Base-by-base conservation (phyloP, 2,797 vertebrate genomes). In the Sebastiscus albofasciatus region DNA sequence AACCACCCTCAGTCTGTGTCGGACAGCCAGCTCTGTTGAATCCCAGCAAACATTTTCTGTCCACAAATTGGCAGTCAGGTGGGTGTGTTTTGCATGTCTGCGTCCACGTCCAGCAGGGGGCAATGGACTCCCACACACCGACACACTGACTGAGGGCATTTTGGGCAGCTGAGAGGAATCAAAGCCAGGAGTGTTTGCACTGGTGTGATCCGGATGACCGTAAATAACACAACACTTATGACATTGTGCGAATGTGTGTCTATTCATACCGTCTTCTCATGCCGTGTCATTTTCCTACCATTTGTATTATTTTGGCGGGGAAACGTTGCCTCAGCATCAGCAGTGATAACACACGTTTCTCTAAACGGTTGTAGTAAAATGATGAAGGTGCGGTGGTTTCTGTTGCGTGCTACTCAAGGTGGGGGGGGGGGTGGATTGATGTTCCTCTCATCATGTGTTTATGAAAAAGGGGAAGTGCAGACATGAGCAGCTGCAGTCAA, bases 91-190 rank as follows among this genome's bases (percentile, higher is more conserved):
- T 49, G 69, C 62, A 49, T 77, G 61, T 75, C 67, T 72, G 67
- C 3, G 4, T 80, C 62, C 83, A 62, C 13, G 9, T 90, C 94
- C 94, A 95, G 91, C 83, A 95, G 94, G 89, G 92, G 93, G 93
- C 93, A 87, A 76, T 77, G 59, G 2, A 72, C 81, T 79, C 87
- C 77, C 77, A 79, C 80, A 87, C 87, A 84, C 73, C 1, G 20
- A 65, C 60, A 65, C 77, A 62, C 62, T 1, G 49, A 72, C 62
- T 1, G 42, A 66, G 81, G 89, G 85, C 82, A 84, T 49, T 74
- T 84, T 73, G 79, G 79, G 72, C 73, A 71, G 24, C 67, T 73
- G 76, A 62, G 69, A 62, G 77, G 36, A 79, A 72, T 33, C 4
- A 31, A 66, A 87, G 74, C 69, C 83, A 64, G 58, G 60, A 75